Evolutionary conservation across 2,888 invertebrate species (phyloP).

Genomic region (Lamproptera curius): DNA sequence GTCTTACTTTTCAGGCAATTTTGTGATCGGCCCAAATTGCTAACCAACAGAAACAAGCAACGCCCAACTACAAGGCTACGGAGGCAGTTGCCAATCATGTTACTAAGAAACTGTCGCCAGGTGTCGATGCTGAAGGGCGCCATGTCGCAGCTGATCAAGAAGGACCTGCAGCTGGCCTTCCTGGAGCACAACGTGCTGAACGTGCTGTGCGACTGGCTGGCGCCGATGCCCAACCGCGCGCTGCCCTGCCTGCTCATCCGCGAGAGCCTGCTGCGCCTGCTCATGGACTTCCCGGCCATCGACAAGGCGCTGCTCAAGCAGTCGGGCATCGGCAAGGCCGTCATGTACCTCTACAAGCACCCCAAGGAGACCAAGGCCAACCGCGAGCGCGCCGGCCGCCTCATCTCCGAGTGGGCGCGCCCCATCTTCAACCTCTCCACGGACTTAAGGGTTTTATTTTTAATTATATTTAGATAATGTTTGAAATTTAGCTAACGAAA

Average conservation of each 20-base stretch:
- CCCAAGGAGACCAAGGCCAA: constrained; percentile 97
- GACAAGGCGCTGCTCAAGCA: constrained; percentile 94
- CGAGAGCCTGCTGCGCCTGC: constrained; percentile 88
- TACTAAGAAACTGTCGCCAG: constrained; percentile 41
- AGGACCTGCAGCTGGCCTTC: constrained; percentile 96
- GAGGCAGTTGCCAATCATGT: too few species aligned
- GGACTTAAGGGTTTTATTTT: constrained; percentile 62
- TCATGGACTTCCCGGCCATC: constrained; percentile 91
- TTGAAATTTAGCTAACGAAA: too few species aligned
- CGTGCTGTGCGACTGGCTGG: constrained; percentile 97
- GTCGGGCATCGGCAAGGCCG: constrained; percentile 98
- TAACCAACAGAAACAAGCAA: too few species aligned
- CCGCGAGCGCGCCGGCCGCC: constrained; percentile 91
- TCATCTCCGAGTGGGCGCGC: constrained; percentile 98
- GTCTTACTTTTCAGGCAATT: too few species aligned
- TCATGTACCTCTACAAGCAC: constrained; percentile 99
- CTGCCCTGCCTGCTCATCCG: constrained; percentile 96
- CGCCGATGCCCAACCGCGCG: constrained; percentile 98
- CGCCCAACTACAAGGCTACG: too few species aligned
- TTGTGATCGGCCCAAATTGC: too few species aligned
- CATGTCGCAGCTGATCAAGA: constrained; percentile 95
- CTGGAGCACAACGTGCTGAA: constrained; percentile 96
- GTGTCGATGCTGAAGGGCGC: constrained; percentile 93
- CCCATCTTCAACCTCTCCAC: constrained; percentile 95
- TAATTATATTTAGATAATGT: too few species aligned